Evolutionary conservation across 2,113 vertebrate species (phyloP).

Genomic region (Junco hyemalis): DNA sequence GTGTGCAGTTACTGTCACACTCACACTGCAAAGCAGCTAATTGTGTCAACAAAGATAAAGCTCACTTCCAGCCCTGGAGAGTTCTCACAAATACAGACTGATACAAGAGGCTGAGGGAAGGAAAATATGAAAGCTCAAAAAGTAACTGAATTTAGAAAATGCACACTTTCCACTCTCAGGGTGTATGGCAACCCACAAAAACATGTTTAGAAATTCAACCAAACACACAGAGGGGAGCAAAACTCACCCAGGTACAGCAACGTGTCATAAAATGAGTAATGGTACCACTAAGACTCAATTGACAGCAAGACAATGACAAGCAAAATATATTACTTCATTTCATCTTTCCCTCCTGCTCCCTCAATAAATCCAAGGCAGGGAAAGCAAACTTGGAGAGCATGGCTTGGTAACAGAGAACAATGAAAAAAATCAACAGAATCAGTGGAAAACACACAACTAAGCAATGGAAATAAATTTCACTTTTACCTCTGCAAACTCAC

Average conservation of each 20-base stretch:
- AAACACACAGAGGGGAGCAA: not conserved
- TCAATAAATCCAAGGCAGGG: not conserved
- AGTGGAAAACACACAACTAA: not conserved
- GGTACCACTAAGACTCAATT: not conserved
- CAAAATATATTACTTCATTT: conserved; percentile 51
- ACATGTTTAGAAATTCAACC: not conserved
- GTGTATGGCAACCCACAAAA: not conserved
- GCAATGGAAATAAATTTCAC: not conserved
- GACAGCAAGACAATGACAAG: conserved; percentile 11
- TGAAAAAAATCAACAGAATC: not conserved
- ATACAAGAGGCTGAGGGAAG: not conserved
- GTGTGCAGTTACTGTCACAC: accelerated
- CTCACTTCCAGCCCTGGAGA: not conserved
- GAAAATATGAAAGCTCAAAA: not conserved
- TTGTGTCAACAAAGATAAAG: not conserved
- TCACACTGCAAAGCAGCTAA: not conserved
- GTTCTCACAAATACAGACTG: not conserved
- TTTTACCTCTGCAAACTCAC: not conserved
- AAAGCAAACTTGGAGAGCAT: not conserved
- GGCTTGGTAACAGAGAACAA: not conserved
- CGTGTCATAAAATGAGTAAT: not conserved
- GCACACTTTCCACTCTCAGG: not conserved
- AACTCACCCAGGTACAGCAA: conserved; percentile 4
- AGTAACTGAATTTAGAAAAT: not conserved
- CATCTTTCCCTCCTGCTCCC: not conserved